Conservation (phyloP, 1,140 invertebrate species). For the Protaetia brevitarsis region DNA sequence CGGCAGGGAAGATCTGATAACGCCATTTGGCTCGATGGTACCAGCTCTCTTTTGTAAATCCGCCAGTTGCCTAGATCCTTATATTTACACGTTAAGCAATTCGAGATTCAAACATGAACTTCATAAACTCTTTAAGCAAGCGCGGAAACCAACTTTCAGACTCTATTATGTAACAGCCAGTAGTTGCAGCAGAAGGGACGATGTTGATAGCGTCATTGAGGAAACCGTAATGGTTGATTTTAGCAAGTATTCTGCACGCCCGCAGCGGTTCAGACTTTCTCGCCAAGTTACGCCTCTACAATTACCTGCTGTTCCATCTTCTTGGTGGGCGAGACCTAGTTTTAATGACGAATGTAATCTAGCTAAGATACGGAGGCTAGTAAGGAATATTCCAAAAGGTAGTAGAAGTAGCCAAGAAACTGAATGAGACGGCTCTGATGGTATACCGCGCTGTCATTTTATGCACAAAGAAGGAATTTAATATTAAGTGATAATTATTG, state of each 20-base stretch:
- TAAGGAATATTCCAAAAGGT: background rate
- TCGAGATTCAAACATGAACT: slow-evolving; percentile 48
- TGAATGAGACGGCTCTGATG: no score
- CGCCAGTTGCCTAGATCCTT: slow-evolving; percentile 71
- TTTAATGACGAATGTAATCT: background rate
- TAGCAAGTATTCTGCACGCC: background rate
- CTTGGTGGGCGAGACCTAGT: slow-evolving; percentile 13
- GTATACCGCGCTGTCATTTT: no score
- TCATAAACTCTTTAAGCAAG: background rate
- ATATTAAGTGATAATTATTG: no score
- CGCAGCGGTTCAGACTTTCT: no score
- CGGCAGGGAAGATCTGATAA: slow-evolving; percentile 59
- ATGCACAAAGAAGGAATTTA: no score
- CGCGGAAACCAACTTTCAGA: background rate
- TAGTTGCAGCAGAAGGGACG: background rate
- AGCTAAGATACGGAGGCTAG: background rate
- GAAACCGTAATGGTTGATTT: background rate
- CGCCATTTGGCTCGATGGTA: slow-evolving; percentile 67
- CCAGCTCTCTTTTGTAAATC: slow-evolving; percentile 74
- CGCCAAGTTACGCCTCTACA: background rate
- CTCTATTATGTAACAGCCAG: background rate
- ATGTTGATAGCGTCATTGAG: background rate
- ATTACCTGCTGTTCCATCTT: background rate
- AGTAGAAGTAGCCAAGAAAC: background rate
- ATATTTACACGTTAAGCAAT: slow-evolving; percentile 70